These are phyloP conservation scores for Corythornis vintsioides DNA, from an alignment of 2,113 vertebrate genomes.

Conservation along the genomic window DNA sequence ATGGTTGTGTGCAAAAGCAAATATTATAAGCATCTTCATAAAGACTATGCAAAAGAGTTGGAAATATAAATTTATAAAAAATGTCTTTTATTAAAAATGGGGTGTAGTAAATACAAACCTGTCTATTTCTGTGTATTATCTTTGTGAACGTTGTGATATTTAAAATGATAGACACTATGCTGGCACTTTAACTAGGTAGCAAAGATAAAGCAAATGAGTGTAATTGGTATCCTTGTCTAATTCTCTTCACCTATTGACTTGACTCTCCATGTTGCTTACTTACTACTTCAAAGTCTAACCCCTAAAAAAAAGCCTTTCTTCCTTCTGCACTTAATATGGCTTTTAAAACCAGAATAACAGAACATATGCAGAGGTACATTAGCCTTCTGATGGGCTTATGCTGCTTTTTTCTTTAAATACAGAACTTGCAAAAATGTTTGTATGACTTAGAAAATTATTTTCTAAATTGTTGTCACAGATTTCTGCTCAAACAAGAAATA, in stretches of 20 bases:
- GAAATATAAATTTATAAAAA: constrained; percentile 48
- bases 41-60: constrained; percentile 24
- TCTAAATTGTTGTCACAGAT: background rate
- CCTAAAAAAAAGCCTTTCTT: background rate
- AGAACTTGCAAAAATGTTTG: constrained; percentile 36
- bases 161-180: constrained; percentile 13
- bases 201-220: background rate
- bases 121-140: constrained; percentile 42
- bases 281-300: constrained; percentile 17
- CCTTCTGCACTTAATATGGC: background rate
- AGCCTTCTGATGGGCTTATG: constrained; percentile 14
- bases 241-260: constrained; percentile 11
- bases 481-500: constrained; percentile 4
- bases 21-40: background rate
- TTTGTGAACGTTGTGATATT: background rate
- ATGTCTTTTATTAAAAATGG: constrained; percentile 47
- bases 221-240: background rate
- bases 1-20: constrained; percentile 7
- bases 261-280: constrained; percentile 2
- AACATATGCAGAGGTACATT: background rate
- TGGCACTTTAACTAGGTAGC: constrained; percentile 35
- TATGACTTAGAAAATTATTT: constrained; percentile 15
- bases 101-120: background rate
- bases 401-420: constrained; percentile 42
- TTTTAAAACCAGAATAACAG: constrained; percentile 7